These are phyloP conservation scores for Tapera naevia DNA, from an alignment of 2,797 vertebrate species.

Conservation along the genomic window DNA sequence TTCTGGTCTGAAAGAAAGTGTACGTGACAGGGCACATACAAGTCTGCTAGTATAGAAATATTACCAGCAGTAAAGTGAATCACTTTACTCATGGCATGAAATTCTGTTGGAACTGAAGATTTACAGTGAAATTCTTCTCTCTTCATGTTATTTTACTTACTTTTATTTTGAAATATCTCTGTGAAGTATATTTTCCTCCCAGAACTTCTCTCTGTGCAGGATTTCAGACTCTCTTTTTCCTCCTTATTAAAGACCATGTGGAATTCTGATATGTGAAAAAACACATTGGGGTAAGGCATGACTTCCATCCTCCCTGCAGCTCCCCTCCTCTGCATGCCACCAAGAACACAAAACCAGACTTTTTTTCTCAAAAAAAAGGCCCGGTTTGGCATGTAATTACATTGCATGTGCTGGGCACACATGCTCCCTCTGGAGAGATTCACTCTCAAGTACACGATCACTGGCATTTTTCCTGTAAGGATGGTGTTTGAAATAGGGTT, in stretches of 20 bases:
- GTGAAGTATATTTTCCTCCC: background rate
- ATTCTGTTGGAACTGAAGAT: background rate
- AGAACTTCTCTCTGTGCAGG: background rate
- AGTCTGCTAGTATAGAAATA: background rate
- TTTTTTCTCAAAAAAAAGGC: background rate
- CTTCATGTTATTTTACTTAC: background rate
- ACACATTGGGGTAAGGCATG: background rate
- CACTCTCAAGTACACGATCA: accelerated
- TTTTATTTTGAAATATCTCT: background rate
- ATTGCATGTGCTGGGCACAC: background rate
- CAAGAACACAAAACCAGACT: background rate
- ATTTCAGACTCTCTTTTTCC: background rate
- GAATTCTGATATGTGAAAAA: background rate
- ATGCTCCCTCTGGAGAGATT: background rate
- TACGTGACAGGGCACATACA: background rate
- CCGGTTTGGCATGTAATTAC: background rate
- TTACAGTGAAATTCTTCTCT: background rate
- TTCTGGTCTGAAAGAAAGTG: background rate
- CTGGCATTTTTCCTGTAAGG: background rate
- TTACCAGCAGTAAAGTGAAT: background rate
- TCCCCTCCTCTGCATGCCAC: background rate
- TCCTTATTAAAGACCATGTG: background rate
- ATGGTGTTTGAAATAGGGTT: background rate
- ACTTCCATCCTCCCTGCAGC: background rate
- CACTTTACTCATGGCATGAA: background rate